Percentiles rank a stretch among this genome's conserved stretches.
These are phyloP conservation scores for Puntigrus tetrazona DNA, from an alignment of 2,113 vertebrate genomes.

Conservation along the genomic window DNA sequence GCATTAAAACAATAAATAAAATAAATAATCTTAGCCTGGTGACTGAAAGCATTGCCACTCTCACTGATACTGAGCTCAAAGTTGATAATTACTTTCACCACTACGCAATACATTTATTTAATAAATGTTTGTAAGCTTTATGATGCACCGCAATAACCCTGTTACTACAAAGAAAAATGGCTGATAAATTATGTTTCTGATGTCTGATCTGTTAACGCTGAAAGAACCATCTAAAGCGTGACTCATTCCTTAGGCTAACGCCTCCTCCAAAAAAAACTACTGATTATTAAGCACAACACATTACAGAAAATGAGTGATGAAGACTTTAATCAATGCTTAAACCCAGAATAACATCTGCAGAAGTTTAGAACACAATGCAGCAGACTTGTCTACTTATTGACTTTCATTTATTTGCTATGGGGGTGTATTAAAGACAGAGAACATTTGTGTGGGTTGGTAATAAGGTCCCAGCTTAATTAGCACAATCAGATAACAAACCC, in stretches of 20 bases:
- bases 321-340: slow-evolving; percentile 26
- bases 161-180: not conserved
- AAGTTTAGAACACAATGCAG: slow-evolving; percentile 28
- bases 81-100: no score
- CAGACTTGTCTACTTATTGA: slow-evolving; percentile 13
- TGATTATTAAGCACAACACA: slow-evolving; percentile 9
- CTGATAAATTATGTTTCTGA: not conserved
- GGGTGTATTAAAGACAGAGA: not conserved
- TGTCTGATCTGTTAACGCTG: not conserved
- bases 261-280: slow-evolving; percentile 29
- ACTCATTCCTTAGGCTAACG: not conserved
- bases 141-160: not conserved
- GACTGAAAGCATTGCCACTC: no score
- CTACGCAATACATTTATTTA: not conserved
- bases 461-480: slow-evolving; percentile 50
- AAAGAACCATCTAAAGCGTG: no score
- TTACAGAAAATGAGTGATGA: not conserved
- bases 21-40: no score
- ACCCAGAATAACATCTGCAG: not conserved
- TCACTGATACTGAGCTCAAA: no score
- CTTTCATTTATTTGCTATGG: slow-evolving; percentile 26
- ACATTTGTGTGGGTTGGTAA: slow-evolving; percentile 44
- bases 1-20: no score
- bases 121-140: not conserved
- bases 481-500: slow-evolving; percentile 20